Evolutionary conservation across 2,888 invertebrate species (phyloP).

Genomic region (Cephus nigrinus): DNA sequence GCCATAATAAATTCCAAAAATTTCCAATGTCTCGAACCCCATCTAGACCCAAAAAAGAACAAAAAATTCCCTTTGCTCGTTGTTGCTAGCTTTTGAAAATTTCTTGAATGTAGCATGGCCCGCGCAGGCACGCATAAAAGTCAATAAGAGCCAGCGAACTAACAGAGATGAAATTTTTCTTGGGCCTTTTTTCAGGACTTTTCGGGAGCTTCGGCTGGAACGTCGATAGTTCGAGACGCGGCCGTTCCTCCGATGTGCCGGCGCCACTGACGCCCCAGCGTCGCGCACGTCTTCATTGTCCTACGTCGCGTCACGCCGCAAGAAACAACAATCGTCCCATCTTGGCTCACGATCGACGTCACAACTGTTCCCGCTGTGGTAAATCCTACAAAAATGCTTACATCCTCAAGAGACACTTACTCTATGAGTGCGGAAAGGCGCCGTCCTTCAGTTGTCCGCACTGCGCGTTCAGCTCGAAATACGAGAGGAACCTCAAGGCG

Average conservation of each 20-base stretch:
- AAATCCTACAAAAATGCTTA: constrained; percentile 75
- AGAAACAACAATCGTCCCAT: constrained; percentile 53
- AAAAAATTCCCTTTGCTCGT: constrained; percentile 50
- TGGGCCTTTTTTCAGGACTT: constrained; percentile 54
- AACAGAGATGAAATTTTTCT: constrained; percentile 31
- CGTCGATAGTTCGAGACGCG: constrained; percentile 41
- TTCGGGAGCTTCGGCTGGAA: constrained; percentile 58
- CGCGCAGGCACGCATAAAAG: constrained; percentile 39
- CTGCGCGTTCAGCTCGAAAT: constrained; percentile 65
- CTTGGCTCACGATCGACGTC: constrained; percentile 53
- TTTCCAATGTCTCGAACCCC: neutral
- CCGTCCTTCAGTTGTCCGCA: constrained; percentile 66
- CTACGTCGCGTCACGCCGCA: constrained; percentile 48
- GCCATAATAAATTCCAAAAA: neutral
- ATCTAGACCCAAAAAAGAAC: constrained; percentile 1
- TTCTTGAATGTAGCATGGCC: constrained; percentile 62
- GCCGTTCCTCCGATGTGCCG: constrained; percentile 46
- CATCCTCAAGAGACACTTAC: constrained; percentile 72
- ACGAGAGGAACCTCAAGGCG: constrained; percentile 65
- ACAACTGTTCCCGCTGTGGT: constrained; percentile 70
- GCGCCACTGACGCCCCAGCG: constrained; percentile 59
- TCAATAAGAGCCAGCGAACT: constrained; percentile 23
- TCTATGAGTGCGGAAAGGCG: constrained; percentile 67
- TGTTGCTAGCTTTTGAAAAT: constrained; percentile 62
- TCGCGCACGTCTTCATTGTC: constrained; percentile 58